Evolutionary conservation across 2,113 vertebrate species (phyloP), one percentile per base, ranked within the genome.

Genomic region (Lethenteron camtschaticum): DNA sequence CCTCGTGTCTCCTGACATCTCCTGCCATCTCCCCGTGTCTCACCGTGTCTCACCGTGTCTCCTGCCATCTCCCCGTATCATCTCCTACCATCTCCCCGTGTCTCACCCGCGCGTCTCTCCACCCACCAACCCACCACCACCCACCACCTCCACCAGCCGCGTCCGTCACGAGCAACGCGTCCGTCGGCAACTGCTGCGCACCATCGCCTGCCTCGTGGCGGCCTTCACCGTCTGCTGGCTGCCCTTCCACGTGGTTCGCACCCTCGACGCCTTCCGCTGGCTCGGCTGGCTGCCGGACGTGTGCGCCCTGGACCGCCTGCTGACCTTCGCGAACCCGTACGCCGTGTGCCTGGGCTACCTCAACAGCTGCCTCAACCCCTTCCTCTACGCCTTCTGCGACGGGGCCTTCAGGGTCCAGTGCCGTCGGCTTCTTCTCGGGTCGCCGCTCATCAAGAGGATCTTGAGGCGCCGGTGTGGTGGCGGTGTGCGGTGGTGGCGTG

Each of bases 291-390:
- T 95, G 72, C 84, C 83, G 2, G 85, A 87, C 79, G 85, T 86
- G 69, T 96, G 90, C 13, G 12, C 76, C 72, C 75, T 94, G 41
- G 87, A 92, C 71, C 73, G 78, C 74, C 80, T 85, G 74, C 79
- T 91, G 74, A 80, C 85, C 70, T 84, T 85, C 12, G 80, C 86
- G 56, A 86, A 89, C 11, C 90, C 92, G 1, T 96, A 94, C 55
- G 86, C 86, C 75, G 88, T 87, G 70, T 83, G 88, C 74, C 56
- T 96, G 69, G 90, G 85, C 72, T 96, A 95, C 57, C 71, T 89
- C 74, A 96, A 96, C 82, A 95, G 90, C 78, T 96, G 92, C 80
- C 84, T 96, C 55, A 96, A 90, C 77, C 91, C 92, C 11, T 84
- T 96, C 70, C 88, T 96, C 74, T 96, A 95, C 0, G 87, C 88